phyloP scores from a whole-genome alignment of 1,140 invertebrate species.

The Drosophila sulfurigaster region DNA sequence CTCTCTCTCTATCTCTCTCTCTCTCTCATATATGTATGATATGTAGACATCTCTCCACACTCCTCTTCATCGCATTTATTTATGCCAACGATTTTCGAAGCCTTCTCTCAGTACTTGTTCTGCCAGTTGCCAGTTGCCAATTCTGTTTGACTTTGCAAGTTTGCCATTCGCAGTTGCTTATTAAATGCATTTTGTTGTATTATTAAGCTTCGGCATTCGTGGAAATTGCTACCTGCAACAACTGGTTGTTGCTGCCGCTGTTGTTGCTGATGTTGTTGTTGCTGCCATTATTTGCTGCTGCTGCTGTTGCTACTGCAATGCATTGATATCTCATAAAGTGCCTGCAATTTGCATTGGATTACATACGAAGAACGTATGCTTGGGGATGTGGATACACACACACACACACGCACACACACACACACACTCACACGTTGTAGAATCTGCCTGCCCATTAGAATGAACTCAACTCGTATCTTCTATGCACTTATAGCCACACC shows the following conservation, averaged over 20 bases:
- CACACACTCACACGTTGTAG: too few species aligned
- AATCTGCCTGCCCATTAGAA: too few species aligned
- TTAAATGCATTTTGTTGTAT: conserved; percentile 78
- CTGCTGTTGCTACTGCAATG: conserved; percentile 46
- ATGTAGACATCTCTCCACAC: too few species aligned
- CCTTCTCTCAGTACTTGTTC: background rate
- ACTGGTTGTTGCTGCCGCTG: conserved; percentile 42
- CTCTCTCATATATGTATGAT: too few species aligned
- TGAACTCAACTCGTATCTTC: too few species aligned
- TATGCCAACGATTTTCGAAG: conserved; percentile 24
- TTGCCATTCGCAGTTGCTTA: conserved; percentile 78
- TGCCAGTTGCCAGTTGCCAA: conserved; percentile 1
- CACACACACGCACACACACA: too few species aligned
- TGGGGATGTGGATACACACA: too few species aligned
- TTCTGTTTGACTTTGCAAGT: conserved; percentile 31
- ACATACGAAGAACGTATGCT: too few species aligned
- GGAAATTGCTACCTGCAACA: conserved; percentile 73
- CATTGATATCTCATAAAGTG: conserved; percentile 59
- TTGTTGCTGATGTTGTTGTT: conserved; percentile 25
- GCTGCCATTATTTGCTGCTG: background rate
- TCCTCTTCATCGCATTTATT: conserved; percentile 7
- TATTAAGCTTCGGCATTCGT: conserved; percentile 77
- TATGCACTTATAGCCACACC: too few species aligned
- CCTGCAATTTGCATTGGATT: background rate
- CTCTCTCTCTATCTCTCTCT: too few species aligned